phyloP scores from a whole-genome alignment of 2,888 invertebrate species.

The Eremobia ochroleuca region DNA sequence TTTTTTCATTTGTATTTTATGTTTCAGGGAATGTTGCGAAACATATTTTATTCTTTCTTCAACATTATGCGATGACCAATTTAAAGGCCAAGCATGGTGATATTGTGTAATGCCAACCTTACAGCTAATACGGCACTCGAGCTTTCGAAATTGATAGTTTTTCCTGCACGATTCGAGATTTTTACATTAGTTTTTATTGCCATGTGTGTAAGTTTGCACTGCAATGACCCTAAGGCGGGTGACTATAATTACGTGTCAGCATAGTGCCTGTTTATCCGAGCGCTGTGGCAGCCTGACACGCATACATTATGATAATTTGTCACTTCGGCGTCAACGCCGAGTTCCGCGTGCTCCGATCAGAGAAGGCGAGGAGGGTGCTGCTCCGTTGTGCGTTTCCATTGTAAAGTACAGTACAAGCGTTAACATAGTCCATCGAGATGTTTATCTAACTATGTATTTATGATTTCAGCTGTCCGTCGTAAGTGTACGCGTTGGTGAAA shows the following conservation, averaged over 20 bases:
- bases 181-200: not conserved
- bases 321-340: conserved; percentile 50
- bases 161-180: not conserved
- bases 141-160: not conserved
- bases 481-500: not conserved
- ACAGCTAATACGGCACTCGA: not conserved
- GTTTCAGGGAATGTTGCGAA: no score
- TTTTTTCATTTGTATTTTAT: no score
- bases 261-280: conserved; percentile 57
- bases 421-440: not conserved
- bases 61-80: not conserved
- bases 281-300: conserved; percentile 54
- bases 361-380: conserved; percentile 47
- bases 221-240: conserved; percentile 34
- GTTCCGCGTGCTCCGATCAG: conserved; percentile 47
- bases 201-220: conserved; percentile 16
- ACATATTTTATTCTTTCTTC: not conserved
- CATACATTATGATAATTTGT: conserved; percentile 75
- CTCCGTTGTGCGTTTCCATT: conserved; percentile 39
- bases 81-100: not conserved
- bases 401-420: not conserved
- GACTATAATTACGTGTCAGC: conserved; percentile 51
- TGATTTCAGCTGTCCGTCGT: not conserved
- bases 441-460: not conserved
- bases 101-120: not conserved